These are phyloP conservation scores for Mus caroli DNA, from an alignment of 2,797 vertebrate species.

Conservation along the genomic window DNA sequence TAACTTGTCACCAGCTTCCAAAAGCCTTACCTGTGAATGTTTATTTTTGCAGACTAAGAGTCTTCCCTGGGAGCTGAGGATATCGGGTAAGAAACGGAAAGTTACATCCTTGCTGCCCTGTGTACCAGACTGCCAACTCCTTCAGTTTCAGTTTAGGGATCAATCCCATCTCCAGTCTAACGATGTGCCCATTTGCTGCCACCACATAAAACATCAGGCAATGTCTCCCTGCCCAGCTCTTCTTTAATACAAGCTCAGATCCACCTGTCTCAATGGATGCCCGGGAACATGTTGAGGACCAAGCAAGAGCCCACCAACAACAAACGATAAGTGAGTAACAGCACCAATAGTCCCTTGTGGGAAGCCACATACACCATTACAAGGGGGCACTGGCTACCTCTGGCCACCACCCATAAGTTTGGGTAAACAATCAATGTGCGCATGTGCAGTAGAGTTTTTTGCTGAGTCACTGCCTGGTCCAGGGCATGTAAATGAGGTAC, in stretches of 20 bases:
- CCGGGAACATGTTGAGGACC: not conserved
- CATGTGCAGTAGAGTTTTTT: no score
- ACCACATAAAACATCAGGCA: not conserved
- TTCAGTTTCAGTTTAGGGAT: not conserved
- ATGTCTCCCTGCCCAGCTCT: no score
- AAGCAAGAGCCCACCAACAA: not conserved
- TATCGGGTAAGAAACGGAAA: not conserved
- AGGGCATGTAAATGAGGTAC: no score
- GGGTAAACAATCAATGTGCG: no score
- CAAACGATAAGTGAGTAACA: not conserved
- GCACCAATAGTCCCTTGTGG: not conserved
- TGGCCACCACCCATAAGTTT: no score
- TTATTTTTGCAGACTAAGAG: conserved; percentile 62
- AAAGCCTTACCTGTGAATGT: conserved; percentile 59
- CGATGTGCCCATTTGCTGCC: fast-evolving
- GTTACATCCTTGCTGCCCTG: not conserved
- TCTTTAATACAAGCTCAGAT: not conserved
- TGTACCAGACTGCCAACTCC: not conserved
- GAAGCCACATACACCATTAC: no score
- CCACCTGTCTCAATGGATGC: not conserved
- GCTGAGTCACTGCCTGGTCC: no score
- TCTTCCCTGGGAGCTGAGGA: not conserved
- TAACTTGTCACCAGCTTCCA: conserved; percentile 65
- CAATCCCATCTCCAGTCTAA: not conserved
- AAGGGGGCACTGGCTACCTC: no score